These are phyloP conservation scores for Anser cygnoides DNA, from an alignment of 2,113 vertebrate genomes.

Conservation along the genomic window DNA sequence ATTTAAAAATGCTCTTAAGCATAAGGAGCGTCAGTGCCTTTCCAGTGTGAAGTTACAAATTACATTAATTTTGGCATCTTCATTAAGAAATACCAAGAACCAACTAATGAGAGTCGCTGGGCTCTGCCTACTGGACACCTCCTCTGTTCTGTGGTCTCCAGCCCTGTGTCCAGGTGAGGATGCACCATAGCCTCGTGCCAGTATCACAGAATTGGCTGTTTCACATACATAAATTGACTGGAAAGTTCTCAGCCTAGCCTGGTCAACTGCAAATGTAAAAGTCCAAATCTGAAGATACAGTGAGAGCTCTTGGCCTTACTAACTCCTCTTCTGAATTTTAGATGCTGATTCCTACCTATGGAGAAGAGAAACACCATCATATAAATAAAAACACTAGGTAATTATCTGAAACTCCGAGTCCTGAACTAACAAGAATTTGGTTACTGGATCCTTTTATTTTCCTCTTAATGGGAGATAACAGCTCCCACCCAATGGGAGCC, in stretches of 20 bases:
- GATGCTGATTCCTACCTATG: background rate
- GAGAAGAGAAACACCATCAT: background rate
- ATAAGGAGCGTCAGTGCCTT: background rate
- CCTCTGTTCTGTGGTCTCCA: background rate
- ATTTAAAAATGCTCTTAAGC: background rate
- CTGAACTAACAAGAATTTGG: background rate
- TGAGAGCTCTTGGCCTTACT: background rate
- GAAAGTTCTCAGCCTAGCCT: background rate
- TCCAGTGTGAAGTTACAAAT: background rate
- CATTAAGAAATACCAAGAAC: background rate
- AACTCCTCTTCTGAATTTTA: background rate
- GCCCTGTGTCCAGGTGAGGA: background rate
- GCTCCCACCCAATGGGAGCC: background rate
- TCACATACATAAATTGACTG: background rate
- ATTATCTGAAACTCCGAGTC: background rate
- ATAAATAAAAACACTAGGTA: background rate
- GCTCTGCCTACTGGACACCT: background rate
- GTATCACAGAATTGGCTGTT: background rate
- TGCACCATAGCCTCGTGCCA: background rate
- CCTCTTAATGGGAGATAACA: background rate
- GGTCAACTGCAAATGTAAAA: background rate
- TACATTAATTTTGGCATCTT: background rate
- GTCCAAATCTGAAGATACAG: background rate
- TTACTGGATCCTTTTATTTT: background rate
- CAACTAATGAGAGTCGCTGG: background rate